Conservation (phyloP, 92 coral and sea anemone species). For the Palythoa grandiflora region DNA sequence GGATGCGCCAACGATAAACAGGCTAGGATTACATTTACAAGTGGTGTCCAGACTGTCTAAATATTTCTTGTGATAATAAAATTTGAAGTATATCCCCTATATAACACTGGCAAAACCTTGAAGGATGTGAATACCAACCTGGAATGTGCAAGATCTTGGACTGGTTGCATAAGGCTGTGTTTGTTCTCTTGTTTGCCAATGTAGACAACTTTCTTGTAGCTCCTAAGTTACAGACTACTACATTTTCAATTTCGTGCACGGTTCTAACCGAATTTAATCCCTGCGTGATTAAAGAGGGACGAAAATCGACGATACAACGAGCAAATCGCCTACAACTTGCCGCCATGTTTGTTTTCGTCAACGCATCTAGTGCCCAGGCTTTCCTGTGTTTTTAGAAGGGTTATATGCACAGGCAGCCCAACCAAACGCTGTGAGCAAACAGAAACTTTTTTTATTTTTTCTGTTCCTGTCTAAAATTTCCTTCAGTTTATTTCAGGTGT, state of each 20-base stretch:
- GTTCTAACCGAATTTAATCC: not conserved
- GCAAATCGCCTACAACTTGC: not conserved
- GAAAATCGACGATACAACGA: constrained; percentile 1
- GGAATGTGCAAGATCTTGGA: constrained; percentile 2
- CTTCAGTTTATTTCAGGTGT: too few species aligned
- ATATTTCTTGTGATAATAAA: too few species aligned
- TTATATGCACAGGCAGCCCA: not conserved
- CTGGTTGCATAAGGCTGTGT: not conserved
- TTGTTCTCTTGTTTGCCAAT: not conserved
- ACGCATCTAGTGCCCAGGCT: constrained; percentile 4
- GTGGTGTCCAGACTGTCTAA: too few species aligned
- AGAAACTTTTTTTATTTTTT: too few species aligned
- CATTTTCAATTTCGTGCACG: not conserved
- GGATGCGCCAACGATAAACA: too few species aligned
- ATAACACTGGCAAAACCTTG: not conserved
- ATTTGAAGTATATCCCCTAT: not conserved
- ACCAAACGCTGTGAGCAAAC: not conserved
- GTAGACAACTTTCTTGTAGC: not conserved
- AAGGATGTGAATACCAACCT: not conserved
- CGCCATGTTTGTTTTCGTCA: constrained; percentile 33
- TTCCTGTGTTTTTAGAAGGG: not conserved
- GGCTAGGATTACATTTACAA: too few species aligned
- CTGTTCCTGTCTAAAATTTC: too few species aligned
- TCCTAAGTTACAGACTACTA: not conserved
- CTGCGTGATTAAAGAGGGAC: not conserved